Percentiles rank a stretch among this genome's conserved stretches.
Evolutionary conservation across 2,113 vertebrate species (phyloP).

Genomic region (Myotis davidii): DNA sequence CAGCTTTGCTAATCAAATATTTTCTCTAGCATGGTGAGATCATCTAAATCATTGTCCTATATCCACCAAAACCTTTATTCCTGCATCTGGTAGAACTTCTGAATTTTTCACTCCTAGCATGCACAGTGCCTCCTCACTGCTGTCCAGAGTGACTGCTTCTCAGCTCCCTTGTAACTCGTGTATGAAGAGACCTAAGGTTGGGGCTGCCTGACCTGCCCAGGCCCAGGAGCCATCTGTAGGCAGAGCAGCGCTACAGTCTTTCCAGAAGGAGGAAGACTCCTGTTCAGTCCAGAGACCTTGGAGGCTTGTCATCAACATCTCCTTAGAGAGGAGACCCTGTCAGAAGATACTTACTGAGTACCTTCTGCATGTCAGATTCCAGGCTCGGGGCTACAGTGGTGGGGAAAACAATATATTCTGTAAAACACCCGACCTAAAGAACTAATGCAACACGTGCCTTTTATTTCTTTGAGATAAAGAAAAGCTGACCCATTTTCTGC

Average conservation of each 20-base stretch:
- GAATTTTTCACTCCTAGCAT: not conserved
- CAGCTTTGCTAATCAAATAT: conserved; percentile 39
- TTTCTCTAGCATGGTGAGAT: not conserved
- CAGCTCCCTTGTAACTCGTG: not conserved
- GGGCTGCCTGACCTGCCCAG: not conserved
- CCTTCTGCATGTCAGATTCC: not conserved
- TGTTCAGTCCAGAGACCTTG: not conserved
- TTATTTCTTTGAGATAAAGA: not conserved
- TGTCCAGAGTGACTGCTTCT: not conserved
- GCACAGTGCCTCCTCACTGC: not conserved
- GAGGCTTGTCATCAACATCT: not conserved
- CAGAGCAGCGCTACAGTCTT: not conserved
- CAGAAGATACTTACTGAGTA: not conserved
- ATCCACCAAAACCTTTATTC: not conserved
- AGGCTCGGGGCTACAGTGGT: not conserved
- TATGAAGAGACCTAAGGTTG: not conserved
- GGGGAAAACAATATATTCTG: not conserved
- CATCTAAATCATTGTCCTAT: not conserved
- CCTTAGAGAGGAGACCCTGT: not conserved
- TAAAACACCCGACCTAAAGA: not conserved
- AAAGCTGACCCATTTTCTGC: not conserved
- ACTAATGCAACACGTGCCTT: no score
- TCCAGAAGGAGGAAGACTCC: not conserved
- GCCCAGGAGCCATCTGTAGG: not conserved
- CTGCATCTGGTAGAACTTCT: not conserved